These are phyloP conservation scores for Cassiopea andromeda DNA, from an alignment of 30 jellyfish, hydroid and myxozoan species.

Conservation along the genomic window DNA sequence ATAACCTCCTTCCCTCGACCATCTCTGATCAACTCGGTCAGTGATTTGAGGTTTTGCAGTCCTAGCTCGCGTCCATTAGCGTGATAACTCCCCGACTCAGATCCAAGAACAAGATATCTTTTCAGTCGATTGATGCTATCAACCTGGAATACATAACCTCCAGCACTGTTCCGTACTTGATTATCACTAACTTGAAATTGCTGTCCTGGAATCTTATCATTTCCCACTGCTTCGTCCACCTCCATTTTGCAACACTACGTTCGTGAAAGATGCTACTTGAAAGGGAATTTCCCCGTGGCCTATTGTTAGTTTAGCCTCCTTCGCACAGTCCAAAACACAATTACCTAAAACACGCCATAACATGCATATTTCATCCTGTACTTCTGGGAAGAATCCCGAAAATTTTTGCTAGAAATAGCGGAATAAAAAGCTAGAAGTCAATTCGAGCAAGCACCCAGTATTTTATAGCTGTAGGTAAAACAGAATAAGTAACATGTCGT, in stretches of 20 bases:
- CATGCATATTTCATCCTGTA: too few species aligned
- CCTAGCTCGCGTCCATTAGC: slow-evolving; percentile 42
- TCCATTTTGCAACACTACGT: background rate
- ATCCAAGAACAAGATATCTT: slow-evolving; percentile 71
- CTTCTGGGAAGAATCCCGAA: too few species aligned
- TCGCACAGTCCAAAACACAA: too few species aligned
- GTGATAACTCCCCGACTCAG: slow-evolving; percentile 70
- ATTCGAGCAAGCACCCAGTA: too few species aligned
- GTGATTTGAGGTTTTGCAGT: slow-evolving; percentile 25
- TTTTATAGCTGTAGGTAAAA: too few species aligned
- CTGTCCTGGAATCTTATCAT: background rate
- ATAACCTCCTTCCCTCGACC: slow-evolving; percentile 57
- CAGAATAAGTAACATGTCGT: too few species aligned
- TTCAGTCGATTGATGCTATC: slow-evolving; percentile 41
- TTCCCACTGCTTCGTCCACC: background rate
- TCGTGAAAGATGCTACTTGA: too few species aligned
- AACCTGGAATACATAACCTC: slow-evolving; percentile 65
- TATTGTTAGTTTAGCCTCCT: too few species aligned
- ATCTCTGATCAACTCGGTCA: slow-evolving; percentile 1
- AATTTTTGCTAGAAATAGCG: too few species aligned
- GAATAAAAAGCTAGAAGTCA: too few species aligned
- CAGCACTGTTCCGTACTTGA: slow-evolving; percentile 66
- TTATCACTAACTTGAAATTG: background rate
- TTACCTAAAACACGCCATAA: too few species aligned
- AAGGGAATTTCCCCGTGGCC: too few species aligned